phyloP scores from a whole-genome alignment of 1,140 invertebrate genomes.

The Orchesella cincta region DNA sequence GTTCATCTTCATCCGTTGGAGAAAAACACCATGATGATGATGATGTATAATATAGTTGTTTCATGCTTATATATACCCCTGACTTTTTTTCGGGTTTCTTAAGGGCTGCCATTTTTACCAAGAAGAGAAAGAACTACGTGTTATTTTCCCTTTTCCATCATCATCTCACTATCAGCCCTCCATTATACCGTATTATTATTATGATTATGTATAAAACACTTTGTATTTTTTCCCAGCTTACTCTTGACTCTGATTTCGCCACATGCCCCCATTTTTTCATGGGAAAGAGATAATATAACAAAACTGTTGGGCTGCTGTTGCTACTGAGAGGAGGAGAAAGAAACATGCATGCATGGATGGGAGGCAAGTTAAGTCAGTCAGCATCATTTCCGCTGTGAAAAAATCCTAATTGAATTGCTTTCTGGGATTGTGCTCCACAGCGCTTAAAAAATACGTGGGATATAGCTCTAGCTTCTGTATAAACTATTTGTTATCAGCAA shows the following conservation, averaged over 20 bases:
- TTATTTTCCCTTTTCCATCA: background rate
- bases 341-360: background rate
- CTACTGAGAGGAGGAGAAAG: background rate
- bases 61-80: too few species aligned
- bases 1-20: slow-evolving; percentile 23
- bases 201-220: slow-evolving; percentile 21
- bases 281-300: too few species aligned
- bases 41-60: too few species aligned
- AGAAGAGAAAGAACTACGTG: background rate
- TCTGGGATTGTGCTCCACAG: background rate
- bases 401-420: slow-evolving; percentile 30
- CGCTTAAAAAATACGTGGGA: background rate
- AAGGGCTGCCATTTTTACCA: background rate
- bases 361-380: slow-evolving; percentile 9
- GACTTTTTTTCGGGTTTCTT: background rate
- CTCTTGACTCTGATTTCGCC: background rate
- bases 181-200: slow-evolving; percentile 28
- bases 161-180: background rate
- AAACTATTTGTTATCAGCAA: slow-evolving; percentile 4
- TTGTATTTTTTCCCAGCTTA: slow-evolving; percentile 3
- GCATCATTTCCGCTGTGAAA: slow-evolving; percentile 24
- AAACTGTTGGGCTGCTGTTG: too few species aligned
- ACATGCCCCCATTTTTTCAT: background rate
- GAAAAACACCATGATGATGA: too few species aligned
- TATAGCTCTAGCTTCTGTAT: background rate